Percentiles rank a stretch among this genome's conserved stretches.
Evolutionary conservation across 2,113 vertebrate genomes (phyloP).

Genomic region (Acrocephalus arundinaceus): DNA sequence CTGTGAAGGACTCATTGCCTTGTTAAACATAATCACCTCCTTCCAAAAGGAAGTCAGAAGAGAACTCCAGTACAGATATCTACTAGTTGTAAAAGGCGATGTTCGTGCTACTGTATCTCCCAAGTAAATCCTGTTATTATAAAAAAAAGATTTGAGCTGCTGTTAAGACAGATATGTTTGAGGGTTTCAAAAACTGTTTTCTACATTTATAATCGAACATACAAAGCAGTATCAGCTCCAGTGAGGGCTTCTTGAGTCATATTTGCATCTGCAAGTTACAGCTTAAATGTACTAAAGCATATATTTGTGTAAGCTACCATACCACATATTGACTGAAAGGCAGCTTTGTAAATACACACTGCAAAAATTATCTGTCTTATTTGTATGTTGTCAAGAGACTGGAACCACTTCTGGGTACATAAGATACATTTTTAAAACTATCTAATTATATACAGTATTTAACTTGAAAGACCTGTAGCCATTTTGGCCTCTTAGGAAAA

Average conservation of each 20-base stretch:
- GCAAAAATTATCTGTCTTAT: constrained; percentile 45
- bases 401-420: constrained; percentile 49
- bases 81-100: neutral
- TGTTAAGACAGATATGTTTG: neutral
- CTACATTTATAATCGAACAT: neutral
- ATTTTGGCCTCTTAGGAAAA: constrained; percentile 57
- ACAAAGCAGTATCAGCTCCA: neutral
- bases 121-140: neutral
- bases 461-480: constrained; percentile 62
- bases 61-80: neutral
- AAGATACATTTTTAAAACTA: constrained; percentile 57
- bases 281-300: neutral
- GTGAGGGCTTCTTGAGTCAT: neutral
- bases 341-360: constrained; percentile 30
- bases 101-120: neutral
- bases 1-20: neutral
- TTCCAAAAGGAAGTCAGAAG: neutral
- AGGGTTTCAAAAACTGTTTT: neutral
- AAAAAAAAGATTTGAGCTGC: neutral
- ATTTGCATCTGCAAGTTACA: neutral
- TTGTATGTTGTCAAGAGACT: constrained; percentile 56
- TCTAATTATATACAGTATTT: constrained; percentile 43
- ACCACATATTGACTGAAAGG: constrained; percentile 10
- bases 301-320: constrained; percentile 26
- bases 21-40: neutral